Percentiles rank a stretch among this genome's conserved stretches.
Conservation (phyloP, 2,888 invertebrate species). For the Caradrina kadenii region DNA sequence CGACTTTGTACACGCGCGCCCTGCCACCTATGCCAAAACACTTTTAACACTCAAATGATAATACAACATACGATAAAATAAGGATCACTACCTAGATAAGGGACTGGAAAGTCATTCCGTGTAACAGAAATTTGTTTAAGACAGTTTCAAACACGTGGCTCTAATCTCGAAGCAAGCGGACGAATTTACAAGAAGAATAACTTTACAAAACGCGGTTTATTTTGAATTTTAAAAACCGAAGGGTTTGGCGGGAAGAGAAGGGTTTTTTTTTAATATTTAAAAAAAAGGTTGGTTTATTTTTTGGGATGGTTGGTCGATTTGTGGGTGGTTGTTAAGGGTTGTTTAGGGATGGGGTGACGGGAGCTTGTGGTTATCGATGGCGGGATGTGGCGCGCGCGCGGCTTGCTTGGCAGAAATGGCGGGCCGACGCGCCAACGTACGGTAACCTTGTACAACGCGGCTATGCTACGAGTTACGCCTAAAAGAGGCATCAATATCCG, state of each 20-base stretch:
- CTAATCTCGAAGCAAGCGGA: constrained; percentile 15
- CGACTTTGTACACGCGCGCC: constrained; percentile 66
- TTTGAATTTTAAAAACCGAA: constrained; percentile 37
- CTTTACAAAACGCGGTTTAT: constrained; percentile 34
- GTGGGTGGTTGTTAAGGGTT: constrained; percentile 38
- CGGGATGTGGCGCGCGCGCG: constrained; percentile 77
- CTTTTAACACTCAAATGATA: constrained; percentile 68
- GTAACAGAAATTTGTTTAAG: constrained; percentile 37
- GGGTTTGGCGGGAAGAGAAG: constrained; percentile 32
- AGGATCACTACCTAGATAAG: constrained; percentile 74
- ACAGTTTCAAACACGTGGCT: constrained; percentile 54
- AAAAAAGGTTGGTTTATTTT: constrained; percentile 8
- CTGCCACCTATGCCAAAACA: constrained; percentile 60
- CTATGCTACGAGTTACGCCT: constrained; percentile 76
- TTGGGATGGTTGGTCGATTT: constrained; percentile 46
- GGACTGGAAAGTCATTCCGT: constrained; percentile 60
- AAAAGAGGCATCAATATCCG: constrained; percentile 75
- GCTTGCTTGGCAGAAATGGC: constrained; percentile 78
- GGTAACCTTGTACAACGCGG: constrained; percentile 72
- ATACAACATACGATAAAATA: constrained; percentile 68
- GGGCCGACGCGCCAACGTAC: constrained; percentile 63
- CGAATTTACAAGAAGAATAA: constrained; percentile 43
- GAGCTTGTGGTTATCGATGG: constrained; percentile 47
- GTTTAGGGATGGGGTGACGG: constrained; percentile 55
- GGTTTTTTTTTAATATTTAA: constrained; percentile 12